These are phyloP conservation scores for Echinarachnius parma DNA, from an alignment of 53 echinoderm and acorn worm species.

Conservation along the genomic window DNA sequence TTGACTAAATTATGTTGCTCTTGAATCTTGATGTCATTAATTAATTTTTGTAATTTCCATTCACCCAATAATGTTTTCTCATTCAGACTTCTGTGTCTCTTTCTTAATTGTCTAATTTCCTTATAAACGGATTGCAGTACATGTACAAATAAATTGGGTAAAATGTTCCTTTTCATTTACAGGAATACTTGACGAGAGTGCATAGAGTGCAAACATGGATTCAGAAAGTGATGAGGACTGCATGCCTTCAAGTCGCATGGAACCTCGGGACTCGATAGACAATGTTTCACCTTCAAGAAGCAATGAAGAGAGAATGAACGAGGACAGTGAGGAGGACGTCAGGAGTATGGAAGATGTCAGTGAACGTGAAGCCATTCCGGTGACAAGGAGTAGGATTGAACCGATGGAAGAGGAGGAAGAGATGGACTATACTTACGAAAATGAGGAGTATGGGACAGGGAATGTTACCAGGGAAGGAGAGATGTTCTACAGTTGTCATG, in stretches of 20 bases:
- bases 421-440: conserved; percentile 25
- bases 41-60: no score
- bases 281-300: neutral
- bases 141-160: neutral
- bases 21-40: no score
- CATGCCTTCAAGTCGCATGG: neutral
- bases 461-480: conserved; percentile 16
- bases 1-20: no score
- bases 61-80: no score
- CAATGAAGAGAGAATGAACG: neutral
- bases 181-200: conserved; percentile 34
- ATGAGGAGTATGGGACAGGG: conserved; percentile 2
- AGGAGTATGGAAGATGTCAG: neutral
- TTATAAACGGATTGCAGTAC: neutral
- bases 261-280: conserved; percentile 3
- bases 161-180: neutral
- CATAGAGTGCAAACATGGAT: conserved; percentile 12
- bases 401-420: conserved; percentile 28
- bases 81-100: no score
- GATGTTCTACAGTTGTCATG: conserved; percentile 20
- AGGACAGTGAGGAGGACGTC: conserved; percentile 3
- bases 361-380: neutral
- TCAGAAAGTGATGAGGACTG: conserved; percentile 28
- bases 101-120: no score
- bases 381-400: neutral